These are phyloP conservation scores for Pangasius mekongensis DNA, from an alignment of 2,797 vertebrate genomes.

Conservation along the genomic window DNA sequence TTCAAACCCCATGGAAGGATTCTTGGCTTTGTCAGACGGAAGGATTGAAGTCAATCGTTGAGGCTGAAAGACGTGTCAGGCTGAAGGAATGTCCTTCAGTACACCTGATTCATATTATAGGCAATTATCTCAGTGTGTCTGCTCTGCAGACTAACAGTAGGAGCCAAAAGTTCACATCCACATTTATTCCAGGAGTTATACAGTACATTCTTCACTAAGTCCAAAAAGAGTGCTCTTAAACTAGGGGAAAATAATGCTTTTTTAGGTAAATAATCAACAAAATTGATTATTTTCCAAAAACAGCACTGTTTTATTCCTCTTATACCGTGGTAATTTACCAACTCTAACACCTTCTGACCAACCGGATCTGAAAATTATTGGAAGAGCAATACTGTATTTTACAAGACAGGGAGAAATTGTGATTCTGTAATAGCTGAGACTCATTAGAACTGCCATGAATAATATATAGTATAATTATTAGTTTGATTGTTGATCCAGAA, in stretches of 20 bases:
- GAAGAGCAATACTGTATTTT: not conserved
- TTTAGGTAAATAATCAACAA: not conserved
- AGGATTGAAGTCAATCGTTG: slow-evolving; percentile 57
- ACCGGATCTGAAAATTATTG: not conserved
- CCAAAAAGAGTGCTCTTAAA: not conserved
- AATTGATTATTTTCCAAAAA: not conserved
- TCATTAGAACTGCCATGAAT: not conserved
- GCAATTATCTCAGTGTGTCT: slow-evolving; percentile 73
- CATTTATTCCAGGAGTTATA: not conserved
- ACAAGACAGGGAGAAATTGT: not conserved
- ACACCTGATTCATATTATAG: slow-evolving; percentile 76
- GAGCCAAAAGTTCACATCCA: not conserved
- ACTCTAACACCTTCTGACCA: not conserved
- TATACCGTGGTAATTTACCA: not conserved
- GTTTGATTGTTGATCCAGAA: not conserved
- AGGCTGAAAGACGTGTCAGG: slow-evolving; percentile 64
- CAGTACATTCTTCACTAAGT: not conserved
- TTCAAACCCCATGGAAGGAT: slow-evolving; percentile 66
- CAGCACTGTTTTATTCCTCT: not conserved
- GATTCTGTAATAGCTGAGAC: not conserved
- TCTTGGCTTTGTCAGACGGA: slow-evolving; percentile 56
- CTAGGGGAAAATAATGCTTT: not conserved
- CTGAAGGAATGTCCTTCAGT: slow-evolving; percentile 63
- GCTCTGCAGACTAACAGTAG: slow-evolving; percentile 56
- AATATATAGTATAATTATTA: not conserved